Base-by-base conservation (phyloP, 2,888 invertebrate species). In the Anodontia alba region DNA sequence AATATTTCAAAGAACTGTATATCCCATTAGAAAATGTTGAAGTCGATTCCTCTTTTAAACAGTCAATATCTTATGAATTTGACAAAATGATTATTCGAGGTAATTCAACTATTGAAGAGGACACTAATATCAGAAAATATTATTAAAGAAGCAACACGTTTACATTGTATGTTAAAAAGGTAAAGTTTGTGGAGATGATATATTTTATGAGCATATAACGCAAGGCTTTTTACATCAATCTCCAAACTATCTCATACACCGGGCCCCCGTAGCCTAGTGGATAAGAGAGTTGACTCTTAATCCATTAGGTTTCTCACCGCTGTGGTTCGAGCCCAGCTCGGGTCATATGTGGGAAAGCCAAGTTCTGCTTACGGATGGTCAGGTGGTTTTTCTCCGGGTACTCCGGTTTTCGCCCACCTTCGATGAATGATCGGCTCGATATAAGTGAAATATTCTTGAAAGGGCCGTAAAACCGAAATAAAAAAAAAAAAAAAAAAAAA, bases 191-290 rank as follows among this genome's bases (percentile, higher is more conserved):
- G 31, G 76, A 26, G 71, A 70, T 70, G 31, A 31, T 57, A 23
- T 70, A 1, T 31, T 49, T 29, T 76, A 71, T 76, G 76, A 76
- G 42, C 57, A 71, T 71, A 38, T 77, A n/a, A 71, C 42, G 57
- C 49, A 72, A 62, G n/a, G 23, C n/a, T 71, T 23, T 76, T 70
- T 46, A 76, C 68, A 43, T 17, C 42, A 8, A 70, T 76, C 10
- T n/a, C 70, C 5, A 20, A 36, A 17, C n/a, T 33, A 1, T 43
- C 31, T 8, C 66, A n/a, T n/a, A n/a, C n/a, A n/a, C n/a, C n/a
- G n/a, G n/a, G n/a, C n/a, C n/a, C n/a, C n/a, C n/a, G n/a, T n/a
- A n/a, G n/a, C n/a, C n/a, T n/a, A n/a, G n/a, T n/a, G n/a, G n/a
- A n/a, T n/a, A n/a, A n/a, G n/a, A n/a, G n/a, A n/a, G n/a, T n/a